Evolutionary conservation across 1,140 invertebrate genomes (phyloP), one percentile per base, ranked within the genome.

Genomic region (Conus ventricosus): DNA sequence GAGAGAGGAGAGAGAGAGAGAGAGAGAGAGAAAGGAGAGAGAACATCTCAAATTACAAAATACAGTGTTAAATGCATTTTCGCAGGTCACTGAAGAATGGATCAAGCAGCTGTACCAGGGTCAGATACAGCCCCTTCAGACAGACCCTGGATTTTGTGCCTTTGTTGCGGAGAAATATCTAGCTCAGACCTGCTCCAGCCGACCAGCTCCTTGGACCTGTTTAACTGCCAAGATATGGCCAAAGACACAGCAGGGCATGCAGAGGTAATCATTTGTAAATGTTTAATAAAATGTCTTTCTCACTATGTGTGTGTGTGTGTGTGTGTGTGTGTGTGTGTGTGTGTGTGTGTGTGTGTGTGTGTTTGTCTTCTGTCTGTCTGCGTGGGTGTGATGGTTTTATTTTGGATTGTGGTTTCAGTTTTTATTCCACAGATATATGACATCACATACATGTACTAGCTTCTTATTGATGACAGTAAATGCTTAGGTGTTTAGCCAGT

Each of bases 121-220:
- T 25, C 87, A 87, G 11, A 25, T 91, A 8, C 55, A 55, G 27
- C 55, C 83, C 23, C 55, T 84, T n/a, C 78, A 60, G 27, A 85
- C 60, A 23, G 76, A 82, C 51, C 83, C 88, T n/a, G 25, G 53
- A 2, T n/a, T 90, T 51, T 67, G 78, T 85, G 51, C 75, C 15
- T 84, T 85, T 67, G 60, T 89, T 53, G 87, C 88, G 71, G 90
- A 91, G 75, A 78, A 87, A 51, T 89, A 84, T 17, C 76, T 92
- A 55, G 91, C 92, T 60, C n/a, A 55, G n/a, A 90, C 91, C 67
- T 90, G 87, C 81, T 85, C 85, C 6, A 83, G 60, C 25, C 60
- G 90, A 39, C 92, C 92, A 55, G 84, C 88, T 20, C 90, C 91
- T 39, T 94, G 93, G 93, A 87, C 86, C 15, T 87, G 91, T 76